Evolutionary conservation across 1,140 invertebrate genomes (phyloP).

Genomic region (Cataglyphis hispanica): DNA sequence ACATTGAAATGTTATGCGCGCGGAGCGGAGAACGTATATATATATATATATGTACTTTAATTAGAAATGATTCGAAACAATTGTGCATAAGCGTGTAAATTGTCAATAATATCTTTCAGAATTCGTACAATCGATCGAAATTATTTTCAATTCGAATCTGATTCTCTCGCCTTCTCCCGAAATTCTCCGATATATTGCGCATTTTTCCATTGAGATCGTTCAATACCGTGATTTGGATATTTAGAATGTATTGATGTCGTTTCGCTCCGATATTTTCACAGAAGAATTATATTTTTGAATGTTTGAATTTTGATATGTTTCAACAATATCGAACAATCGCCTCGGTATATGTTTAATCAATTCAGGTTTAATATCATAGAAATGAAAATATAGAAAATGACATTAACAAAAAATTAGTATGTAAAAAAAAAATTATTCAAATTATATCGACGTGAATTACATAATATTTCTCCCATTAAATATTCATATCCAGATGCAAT

Average conservation of each 20-base stretch:
- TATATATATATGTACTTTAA: slow-evolving; percentile 34
- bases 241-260: not conserved
- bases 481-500: slow-evolving; percentile 7
- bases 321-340: too few species aligned
- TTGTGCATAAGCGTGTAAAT: not conserved
- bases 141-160: not conserved
- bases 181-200: not conserved
- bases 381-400: not conserved
- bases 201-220: not conserved
- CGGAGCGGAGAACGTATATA: too few species aligned
- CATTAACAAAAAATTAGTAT: not conserved
- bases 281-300: not conserved
- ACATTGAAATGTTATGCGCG: not conserved
- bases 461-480: not conserved
- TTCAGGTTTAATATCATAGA: not conserved
- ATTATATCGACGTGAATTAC: not conserved
- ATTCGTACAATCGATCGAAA: slow-evolving; percentile 2
- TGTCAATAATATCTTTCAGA: not conserved
- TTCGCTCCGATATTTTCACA: not conserved
- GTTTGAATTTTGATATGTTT: not conserved
- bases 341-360: too few species aligned
- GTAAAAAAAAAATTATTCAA: not conserved
- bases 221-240: slow-evolving; percentile 1
- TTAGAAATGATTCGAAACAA: not conserved
- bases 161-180: not conserved